Conservation (phyloP, 2,113 vertebrate genomes). For the Paradoxurus hermaphroditus region DNA sequence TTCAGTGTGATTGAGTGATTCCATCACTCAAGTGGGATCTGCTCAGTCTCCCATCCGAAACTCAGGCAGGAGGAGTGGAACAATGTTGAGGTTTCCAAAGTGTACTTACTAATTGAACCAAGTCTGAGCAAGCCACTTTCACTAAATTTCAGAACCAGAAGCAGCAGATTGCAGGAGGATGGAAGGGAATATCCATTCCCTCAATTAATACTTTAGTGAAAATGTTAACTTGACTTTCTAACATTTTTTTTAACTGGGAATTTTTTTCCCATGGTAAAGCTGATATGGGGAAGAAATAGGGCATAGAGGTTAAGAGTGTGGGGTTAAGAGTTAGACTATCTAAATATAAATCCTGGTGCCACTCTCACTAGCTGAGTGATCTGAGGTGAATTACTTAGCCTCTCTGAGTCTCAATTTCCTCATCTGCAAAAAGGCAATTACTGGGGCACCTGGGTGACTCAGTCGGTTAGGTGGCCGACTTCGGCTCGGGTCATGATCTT, state of each 20-base stretch:
- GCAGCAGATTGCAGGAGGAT: not conserved
- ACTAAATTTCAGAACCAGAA: not conserved
- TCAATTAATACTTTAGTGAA: not conserved
- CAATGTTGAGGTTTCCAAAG: not conserved
- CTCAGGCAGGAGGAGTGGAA: not conserved
- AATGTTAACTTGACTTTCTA: not conserved
- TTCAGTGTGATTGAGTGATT: conserved; percentile 52
- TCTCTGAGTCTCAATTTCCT: not conserved
- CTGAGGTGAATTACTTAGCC: not conserved
- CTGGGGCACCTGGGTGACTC: too few relatives aligned
- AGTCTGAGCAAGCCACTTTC: not conserved
- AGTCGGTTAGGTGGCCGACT: too few relatives aligned
- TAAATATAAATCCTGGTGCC: not conserved
- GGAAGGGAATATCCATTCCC: not conserved
- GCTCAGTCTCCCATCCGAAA: not conserved
- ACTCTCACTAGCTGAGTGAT: not conserved
- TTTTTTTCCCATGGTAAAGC: not conserved
- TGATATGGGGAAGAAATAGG: not conserved
- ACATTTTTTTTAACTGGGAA: not conserved
- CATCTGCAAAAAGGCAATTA: not conserved
- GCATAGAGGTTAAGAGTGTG: not conserved
- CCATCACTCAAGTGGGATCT: not conserved
- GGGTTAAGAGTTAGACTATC: not conserved
- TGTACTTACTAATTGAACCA: conserved; percentile 23
- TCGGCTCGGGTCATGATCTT: too few relatives aligned